Evolutionary conservation across 2,888 invertebrate species (phyloP), one percentile per base, ranked within the genome.

Genomic region (Seira sanloemensis): DNA sequence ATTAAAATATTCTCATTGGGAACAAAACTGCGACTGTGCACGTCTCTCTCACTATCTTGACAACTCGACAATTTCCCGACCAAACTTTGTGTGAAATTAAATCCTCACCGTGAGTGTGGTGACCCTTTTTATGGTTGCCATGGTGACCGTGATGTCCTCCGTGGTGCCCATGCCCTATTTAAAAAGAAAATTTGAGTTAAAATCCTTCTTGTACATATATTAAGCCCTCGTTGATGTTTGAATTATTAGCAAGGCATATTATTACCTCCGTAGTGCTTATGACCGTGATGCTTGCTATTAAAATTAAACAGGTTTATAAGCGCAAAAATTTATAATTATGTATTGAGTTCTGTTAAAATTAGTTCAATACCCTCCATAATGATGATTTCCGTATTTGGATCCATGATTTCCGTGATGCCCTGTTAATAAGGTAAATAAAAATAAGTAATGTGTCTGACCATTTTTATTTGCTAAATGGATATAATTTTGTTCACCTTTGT

Each of bases 121-220:
- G 80, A 1, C 80, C 80, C 67, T 85, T 85, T 66, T 86, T 86
- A 23, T 86, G 86, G 37, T 86, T 50, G 23, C 83, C 83, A 23
- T 86, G 82, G 4, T 72, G 46, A 1, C 78, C 78, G 37, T 77
- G 37, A 21, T 83, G 46, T 7, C 71, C 16, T 2, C 85, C 86
- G 37, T 83, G 75, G 46, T 83, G 75, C 12, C 82, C 78, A 19
- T 80, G 80, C 12, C 78, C 76, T 76, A 12, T 19, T 46, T n/a
- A 71, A 1, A 1, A 19, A 27, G 2, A 19, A 16, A 0, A 2
- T 46, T 19, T 37, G 16, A n/a, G 0, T 27, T 19, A 19, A 9
- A 9, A n/a, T n/a, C n/a, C n/a, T n/a, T n/a, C n/a, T n/a, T n/a
- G n/a, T n/a, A n/a, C n/a, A n/a, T n/a, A n/a, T n/a, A n/a, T n/a